Evolutionary conservation across 2,797 vertebrate genomes (phyloP), one percentile per base, ranked within the genome.

Genomic region (Sebastes reedi): DNA sequence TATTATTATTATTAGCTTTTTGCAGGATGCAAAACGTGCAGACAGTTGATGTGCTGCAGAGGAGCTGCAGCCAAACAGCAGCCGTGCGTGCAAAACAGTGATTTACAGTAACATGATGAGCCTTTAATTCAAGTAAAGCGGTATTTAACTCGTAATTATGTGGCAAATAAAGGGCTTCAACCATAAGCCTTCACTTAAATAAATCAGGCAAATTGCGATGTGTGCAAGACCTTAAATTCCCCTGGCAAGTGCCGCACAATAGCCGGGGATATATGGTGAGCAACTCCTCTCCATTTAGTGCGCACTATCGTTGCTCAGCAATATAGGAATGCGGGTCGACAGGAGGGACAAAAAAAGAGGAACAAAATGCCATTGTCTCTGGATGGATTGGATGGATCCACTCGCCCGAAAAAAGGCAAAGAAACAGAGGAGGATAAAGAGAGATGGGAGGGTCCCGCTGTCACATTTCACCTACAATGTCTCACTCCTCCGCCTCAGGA

Each of bases 361-460:
- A 96, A 98, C 96, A 97, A 97, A 97, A 97, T 97, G 95, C 91
- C 94, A 96, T 98, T 98, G 97, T 99, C 89, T 95, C 80, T 82
- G 92, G 93, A 95, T 94, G 92, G 95, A 95, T 94, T 94, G 89
- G 94, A 95, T 92, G 93, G 92, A 95, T 96, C 94, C 91, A 89
- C 94, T 93, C 95, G 95, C 91, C 95, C 95, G 95, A 68, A 88
- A 68, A 88, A 91, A 88, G 88, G 82, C 82, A 85, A 80, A 90
- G 88, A 80, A 79, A 84, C 86, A 87, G 84, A 80, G 87, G 72
- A 85, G 88, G 90, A 89, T 91, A 91, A 90, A 87, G 80, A 82
- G 85, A 87, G 86, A 94, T 93, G 95, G 96, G 96, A 95, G 94
- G 92, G 85, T 89, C 72, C 86, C 71, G 90, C 94, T 96, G 96